phyloP scores from a whole-genome alignment of 2,113 vertebrate genomes.

The Lagopus muta region DNA sequence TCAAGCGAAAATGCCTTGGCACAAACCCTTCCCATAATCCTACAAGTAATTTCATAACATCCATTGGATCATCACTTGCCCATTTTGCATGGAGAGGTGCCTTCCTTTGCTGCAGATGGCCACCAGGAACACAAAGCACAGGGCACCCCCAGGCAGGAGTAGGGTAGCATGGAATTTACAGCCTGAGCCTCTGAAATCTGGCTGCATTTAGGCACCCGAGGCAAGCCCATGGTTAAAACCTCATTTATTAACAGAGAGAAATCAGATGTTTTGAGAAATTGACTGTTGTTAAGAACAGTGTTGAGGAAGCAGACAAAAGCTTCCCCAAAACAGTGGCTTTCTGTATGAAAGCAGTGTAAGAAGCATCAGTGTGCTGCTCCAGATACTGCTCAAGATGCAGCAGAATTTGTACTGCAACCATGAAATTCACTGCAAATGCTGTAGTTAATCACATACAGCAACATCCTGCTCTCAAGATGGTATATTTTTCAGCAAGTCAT shows the following conservation, averaged over 20 bases:
- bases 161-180: not conserved
- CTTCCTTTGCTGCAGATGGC: conserved; percentile 2
- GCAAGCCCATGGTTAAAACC: conserved; percentile 15
- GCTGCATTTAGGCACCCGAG: not conserved
- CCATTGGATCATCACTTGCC: not conserved
- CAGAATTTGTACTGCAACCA: not conserved
- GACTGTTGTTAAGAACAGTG: not conserved
- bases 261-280: not conserved
- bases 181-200: not conserved
- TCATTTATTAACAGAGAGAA: conserved; percentile 67
- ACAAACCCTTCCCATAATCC: not conserved
- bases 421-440: not conserved
- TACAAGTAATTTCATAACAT: not conserved
- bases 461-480: not conserved
- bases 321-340: not conserved
- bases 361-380: not conserved
- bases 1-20: not conserved
- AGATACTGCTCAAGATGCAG: not conserved
- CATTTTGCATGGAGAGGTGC: conserved; percentile 15
- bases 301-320: not conserved
- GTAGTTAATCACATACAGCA: not conserved
- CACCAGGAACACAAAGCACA: not conserved
- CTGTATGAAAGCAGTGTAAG: not conserved
- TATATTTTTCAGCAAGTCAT: not conserved
- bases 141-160: not conserved